Base-by-base conservation (phyloP, 2,888 invertebrate species). In the Pemphredon lugubris region DNA sequence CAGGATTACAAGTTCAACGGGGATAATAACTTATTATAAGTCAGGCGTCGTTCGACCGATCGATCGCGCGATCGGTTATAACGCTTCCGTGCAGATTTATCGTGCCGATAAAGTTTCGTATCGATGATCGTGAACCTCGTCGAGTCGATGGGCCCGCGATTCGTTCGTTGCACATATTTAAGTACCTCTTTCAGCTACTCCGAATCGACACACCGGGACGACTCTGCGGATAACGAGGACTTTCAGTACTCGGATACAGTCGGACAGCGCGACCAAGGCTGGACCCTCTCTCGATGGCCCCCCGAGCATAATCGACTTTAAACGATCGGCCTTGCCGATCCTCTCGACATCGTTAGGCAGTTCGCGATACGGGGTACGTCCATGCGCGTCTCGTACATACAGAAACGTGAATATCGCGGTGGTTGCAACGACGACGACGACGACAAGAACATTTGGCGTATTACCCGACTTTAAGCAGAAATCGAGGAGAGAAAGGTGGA, bases 321-420 rank as follows among this genome's bases (percentile, higher is more conserved):
- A 79, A 80, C 79, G 80, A 79, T 79, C 74, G 75, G 63, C 74
- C 80, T 80, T 75, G 77, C 68, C 77, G 78, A 75, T 79, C 68
- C 70, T 53, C 55, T 66, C 74, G 67, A 64, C 77, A 70, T 79
- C 79, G 80, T 79, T 79, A 79, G 59, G 63, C 77, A 40, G 39
- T 58, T n/a, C 58, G 63, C 68, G 55, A 64, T 65, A 60, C 66
- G 51, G 60, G 2, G 39, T 57, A 73, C 44, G 57, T 59, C 65
- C 69, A 59, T 66, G 53, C 45, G 48, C 59, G 58, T 63, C 70
- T 73, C 66, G 42, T 65, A 68, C 53, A 67, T 63, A 48, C 66
- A 42, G 23, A 18, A 45, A 48, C 65, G 57, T 23, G 66, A 67
- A 72, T 70, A 67, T 45, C 39, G 39, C 55, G 60, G 32, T 60